These are phyloP conservation scores for Synergus japonicus DNA, from an alignment of 2,888 invertebrate genomes.

Conservation along the genomic window DNA sequence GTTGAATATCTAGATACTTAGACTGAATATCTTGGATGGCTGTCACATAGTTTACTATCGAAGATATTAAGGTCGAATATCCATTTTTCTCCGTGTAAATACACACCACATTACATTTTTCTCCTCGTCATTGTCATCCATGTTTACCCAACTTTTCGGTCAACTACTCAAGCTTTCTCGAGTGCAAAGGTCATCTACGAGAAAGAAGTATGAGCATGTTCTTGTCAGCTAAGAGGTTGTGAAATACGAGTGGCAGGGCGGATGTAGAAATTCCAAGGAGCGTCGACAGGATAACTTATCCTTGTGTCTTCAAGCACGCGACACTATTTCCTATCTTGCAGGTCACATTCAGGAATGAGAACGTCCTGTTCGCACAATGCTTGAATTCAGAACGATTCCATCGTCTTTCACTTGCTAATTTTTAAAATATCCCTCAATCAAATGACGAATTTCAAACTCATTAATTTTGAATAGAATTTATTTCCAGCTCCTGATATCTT, in stretches of 20 bases:
- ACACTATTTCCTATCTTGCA: constrained; percentile 57
- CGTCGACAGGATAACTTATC: constrained; percentile 39
- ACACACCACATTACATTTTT: neutral
- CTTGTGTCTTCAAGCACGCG: constrained; percentile 20
- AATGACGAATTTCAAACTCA: no score
- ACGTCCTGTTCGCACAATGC: constrained; percentile 66
- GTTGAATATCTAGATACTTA: no score
- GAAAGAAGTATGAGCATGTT: constrained; percentile 30
- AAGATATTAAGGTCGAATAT: no score
- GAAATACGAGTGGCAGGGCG: constrained; percentile 30
- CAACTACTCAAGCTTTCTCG: constrained; percentile 29
- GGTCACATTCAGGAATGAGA: constrained; percentile 72
- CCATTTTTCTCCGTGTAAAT: neutral
- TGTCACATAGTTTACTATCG: no score
- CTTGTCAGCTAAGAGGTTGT: constrained; percentile 31
- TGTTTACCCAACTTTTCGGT: constrained; percentile 28
- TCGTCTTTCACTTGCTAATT: neutral
- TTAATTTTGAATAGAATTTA: no score
- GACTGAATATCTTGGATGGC: no score
- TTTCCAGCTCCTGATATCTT: neutral
- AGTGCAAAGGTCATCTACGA: constrained; percentile 35
- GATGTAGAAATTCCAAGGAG: constrained; percentile 33
- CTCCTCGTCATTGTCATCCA: neutral
- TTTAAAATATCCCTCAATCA: no score
- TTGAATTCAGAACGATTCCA: constrained; percentile 28